These are phyloP conservation scores for Congeria kusceri DNA, from an alignment of 2,888 invertebrate species.

Conservation along the genomic window DNA sequence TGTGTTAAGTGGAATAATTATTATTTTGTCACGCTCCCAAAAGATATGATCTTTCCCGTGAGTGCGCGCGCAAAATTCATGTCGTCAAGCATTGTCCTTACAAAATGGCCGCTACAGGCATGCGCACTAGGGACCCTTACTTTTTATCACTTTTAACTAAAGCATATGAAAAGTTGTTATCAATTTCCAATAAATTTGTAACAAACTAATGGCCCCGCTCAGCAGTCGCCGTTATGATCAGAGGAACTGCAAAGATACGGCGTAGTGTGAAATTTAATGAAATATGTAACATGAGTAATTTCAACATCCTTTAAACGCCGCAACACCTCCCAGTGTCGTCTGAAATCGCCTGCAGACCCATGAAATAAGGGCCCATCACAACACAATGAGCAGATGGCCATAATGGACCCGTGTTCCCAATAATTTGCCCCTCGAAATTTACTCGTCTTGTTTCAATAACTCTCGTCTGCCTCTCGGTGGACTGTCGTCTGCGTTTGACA, in stretches of 20 bases:
- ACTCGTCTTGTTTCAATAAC: no score
- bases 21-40: no score
- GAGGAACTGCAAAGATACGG: conserved; percentile 11
- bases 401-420: conserved; percentile 3
- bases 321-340: no score
- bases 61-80: conserved; percentile 1
- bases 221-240: conserved; percentile 14
- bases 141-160: conserved; percentile 23
- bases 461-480: no score
- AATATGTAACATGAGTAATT: conserved; percentile 27
- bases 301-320: background rate
- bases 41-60: no score
- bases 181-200: conserved; percentile 44
- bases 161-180: conserved; percentile 36
- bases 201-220: conserved; percentile 33
- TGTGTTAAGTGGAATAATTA: no score
- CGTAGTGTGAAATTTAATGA: conserved; percentile 19
- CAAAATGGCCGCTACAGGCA: conserved; percentile 21
- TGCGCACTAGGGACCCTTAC: conserved; percentile 16
- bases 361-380: background rate
- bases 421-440: conserved; percentile 6
- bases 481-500: no score
- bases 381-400: conserved; percentile 2
- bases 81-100: conserved; percentile 26
- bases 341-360: background rate